Evolutionary conservation across 2,113 vertebrate species (phyloP).

Genomic region (Pteruthius melanotis): DNA sequence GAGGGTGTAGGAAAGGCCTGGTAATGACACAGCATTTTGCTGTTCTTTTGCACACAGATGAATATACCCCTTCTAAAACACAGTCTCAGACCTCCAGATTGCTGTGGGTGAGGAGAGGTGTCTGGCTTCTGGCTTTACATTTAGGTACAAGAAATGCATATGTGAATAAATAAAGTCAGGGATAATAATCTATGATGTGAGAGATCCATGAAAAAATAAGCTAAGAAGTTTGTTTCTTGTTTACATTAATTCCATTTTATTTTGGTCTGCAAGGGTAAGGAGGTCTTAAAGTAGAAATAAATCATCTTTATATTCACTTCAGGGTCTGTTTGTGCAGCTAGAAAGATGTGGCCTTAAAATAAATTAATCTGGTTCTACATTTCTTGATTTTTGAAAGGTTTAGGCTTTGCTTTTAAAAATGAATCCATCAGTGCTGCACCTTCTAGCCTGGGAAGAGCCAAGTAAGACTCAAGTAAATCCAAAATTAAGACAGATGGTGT

Average conservation of each 20-base stretch:
- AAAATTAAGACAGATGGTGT: conserved; percentile 52
- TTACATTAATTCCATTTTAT: conserved; percentile 39
- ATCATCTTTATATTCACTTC: conserved; percentile 34
- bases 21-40: not conserved
- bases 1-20: not conserved
- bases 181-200: conserved; percentile 39
- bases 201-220: conserved; percentile 36
- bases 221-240: conserved; percentile 48
- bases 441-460: conserved; percentile 44
- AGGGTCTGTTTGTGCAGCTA: conserved; percentile 20
- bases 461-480: conserved; percentile 32
- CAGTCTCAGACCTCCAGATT: conserved; percentile 9
- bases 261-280: conserved; percentile 22
- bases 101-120: conserved; percentile 33
- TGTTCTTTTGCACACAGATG: not conserved
- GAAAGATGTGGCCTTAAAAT: conserved; percentile 33
- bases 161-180: conserved; percentile 47
- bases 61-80: not conserved
- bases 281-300: conserved; percentile 27
- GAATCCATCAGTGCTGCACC: conserved; percentile 36
- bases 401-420: conserved; percentile 33
- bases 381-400: conserved; percentile 48
- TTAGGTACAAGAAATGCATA: not conserved
- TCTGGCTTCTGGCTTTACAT: conserved; percentile 33
- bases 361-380: conserved; percentile 14